Evolutionary conservation across 2,888 invertebrate genomes (phyloP), one percentile per base, ranked within the genome.

Genomic region (Theretra japonica): DNA sequence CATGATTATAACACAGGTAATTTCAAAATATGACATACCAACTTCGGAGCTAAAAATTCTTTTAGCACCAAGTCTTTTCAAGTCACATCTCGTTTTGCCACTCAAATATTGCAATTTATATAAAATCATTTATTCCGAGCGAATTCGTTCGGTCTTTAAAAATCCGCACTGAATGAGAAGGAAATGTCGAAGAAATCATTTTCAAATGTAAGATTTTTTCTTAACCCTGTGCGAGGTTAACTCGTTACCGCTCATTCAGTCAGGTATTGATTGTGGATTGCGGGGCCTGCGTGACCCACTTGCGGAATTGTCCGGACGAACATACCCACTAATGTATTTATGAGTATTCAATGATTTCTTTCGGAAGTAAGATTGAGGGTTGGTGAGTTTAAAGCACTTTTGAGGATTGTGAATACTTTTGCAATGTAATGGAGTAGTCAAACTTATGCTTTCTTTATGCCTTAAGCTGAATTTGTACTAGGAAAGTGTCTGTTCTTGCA

Each of bases 181-280:
- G 65, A 48, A 65, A 65, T 48, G 23, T 48, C 21, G 41, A 41
- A 65, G 7, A 65, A 65, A 65, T 65, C 65, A 48, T 65, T 65
- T 33, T 65, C 15, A 17, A 65, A 65, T 65, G 23, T 65, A 65
- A 48, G 65, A 53, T 23, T 33, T 62, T 62, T 60, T 65, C 30
- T 33, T 60, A 60, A 60, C 28, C 41, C 41, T 17, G 17, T 23
- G 19, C 65, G 48, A 65, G 21, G 65, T 65, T 65, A 65, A 41
- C 65, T 65, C 65, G 65, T 65, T 65, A 65, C 48, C 15, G 65
- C 41, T 41, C 48, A 65, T 65, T 65, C 65, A 65, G 65, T 23
- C 65, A 65, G 65, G 65, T 65, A 65, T 65, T 65, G 65, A 65
- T 65, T 65, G 65, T 65, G 17, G 48, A 65, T 23, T 30, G 25